phyloP scores from a whole-genome alignment of 2,888 invertebrate genomes.

The Euclidia mi region DNA sequence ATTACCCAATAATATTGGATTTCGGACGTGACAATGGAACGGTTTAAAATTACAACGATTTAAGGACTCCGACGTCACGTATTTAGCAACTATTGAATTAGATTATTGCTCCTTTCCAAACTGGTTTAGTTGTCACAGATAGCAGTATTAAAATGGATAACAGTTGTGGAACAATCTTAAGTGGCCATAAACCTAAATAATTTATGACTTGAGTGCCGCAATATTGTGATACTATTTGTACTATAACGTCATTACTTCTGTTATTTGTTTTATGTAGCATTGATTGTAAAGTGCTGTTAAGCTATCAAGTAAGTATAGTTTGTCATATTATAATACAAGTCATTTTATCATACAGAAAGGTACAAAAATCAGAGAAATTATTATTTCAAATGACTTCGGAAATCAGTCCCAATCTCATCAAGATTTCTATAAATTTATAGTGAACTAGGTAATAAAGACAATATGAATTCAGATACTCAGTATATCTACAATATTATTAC shows the following conservation, averaged over 20 bases:
- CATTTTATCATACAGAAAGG: no score
- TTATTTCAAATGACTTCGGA: no score
- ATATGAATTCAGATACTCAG: neutral
- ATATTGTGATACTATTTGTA: neutral
- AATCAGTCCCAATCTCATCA: no score
- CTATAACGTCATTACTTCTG: conserved; percentile 1
- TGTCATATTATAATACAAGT: no score
- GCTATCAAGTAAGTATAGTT: no score
- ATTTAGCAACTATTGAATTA: conserved; percentile 4
- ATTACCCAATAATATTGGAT: conserved; percentile 52
- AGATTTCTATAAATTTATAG: no score
- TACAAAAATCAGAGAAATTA: no score
- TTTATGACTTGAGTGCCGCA: conserved; percentile 5
- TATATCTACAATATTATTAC: no score
- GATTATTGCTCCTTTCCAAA: neutral
- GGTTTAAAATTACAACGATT: conserved; percentile 44
- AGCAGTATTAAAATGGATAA: neutral
- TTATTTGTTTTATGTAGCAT: neutral
- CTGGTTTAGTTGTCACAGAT: neutral
- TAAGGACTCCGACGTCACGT: conserved; percentile 1
- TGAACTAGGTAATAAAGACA: neutral
- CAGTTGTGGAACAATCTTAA: conserved; percentile 11
- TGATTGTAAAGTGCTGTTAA: no score
- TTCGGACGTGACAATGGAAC: conserved; percentile 38
- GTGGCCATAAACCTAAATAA: conserved; percentile 4